A percentile compares a stretch with the other conserved stretches of the same genome.
Conservation (phyloP, 2,113 vertebrate species). For the pig (Sus scrofa) region T2T-Sscrofa CM000820.6:9803501-9804000, state of each 20-base stretch:
- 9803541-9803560: neutral
- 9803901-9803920: too few species aligned
- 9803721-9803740: constrained; percentile 23
- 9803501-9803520: neutral
- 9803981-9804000: constrained; percentile 38
- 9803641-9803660: neutral
- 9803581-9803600: neutral
- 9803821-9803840: neutral
- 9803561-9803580: neutral
- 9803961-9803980: neutral
- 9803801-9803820: neutral
- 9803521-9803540: neutral
- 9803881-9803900: too few species aligned
- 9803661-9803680: neutral
- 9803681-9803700: neutral
- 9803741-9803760: constrained; percentile 34
- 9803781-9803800: neutral
- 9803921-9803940: too few species aligned
- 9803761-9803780: constrained; percentile 14
- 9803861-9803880: too few species aligned
- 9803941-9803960: too few species aligned
- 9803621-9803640: neutral
- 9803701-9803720: neutral
- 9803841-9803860: too few species aligned
- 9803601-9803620: neutral